A percentile compares a stretch with the other conserved stretches of the same genome.
Evolutionary conservation across 2,888 invertebrate genomes (phyloP).

Genomic region (Abscondita cerata): DNA sequence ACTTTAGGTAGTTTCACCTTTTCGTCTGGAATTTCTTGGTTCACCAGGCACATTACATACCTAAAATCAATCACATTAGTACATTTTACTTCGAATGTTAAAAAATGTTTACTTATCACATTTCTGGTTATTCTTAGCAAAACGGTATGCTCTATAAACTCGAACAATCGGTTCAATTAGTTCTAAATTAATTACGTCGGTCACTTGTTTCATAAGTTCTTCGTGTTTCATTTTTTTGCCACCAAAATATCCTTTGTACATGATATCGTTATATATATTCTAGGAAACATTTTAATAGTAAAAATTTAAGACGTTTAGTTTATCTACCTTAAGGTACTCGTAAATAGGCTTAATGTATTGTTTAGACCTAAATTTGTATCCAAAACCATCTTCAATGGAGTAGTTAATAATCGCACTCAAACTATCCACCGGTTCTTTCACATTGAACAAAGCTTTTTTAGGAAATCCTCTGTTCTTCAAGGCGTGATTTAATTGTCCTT

Average conservation of each 20-base stretch:
- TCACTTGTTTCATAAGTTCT: conserved; percentile 76
- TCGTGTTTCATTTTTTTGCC: conserved; percentile 67
- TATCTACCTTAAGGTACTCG: conserved; percentile 68
- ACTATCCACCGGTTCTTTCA: conserved; percentile 73
- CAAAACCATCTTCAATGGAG: conserved; percentile 72
- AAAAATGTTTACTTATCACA: conserved; percentile 68
- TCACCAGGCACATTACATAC: conserved; percentile 80
- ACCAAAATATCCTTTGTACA: conserved; percentile 70
- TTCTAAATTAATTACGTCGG: conserved; percentile 82
- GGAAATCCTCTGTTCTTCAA: conserved; percentile 79
- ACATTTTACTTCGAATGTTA: too few relatives aligned
- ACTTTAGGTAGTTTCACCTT: conserved; percentile 69
- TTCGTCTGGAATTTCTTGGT: conserved; percentile 67
- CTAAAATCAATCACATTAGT: conserved; percentile 43
- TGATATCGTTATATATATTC: conserved; percentile 42
- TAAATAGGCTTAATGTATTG: conserved; percentile 79
- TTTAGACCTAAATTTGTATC: conserved; percentile 73
- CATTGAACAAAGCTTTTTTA: conserved; percentile 72
- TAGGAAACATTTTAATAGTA: background rate
- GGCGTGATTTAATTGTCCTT: conserved; percentile 65
- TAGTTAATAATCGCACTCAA: conserved; percentile 73
- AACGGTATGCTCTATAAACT: conserved; percentile 82
- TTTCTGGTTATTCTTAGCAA: conserved; percentile 70
- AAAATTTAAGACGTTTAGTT: background rate
- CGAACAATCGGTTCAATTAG: conserved; percentile 83